Evolutionary conservation across 92 coral and sea anemone genomes (phyloP), one percentile per base, ranked within the genome.

Genomic region (Porites cylindrica): DNA sequence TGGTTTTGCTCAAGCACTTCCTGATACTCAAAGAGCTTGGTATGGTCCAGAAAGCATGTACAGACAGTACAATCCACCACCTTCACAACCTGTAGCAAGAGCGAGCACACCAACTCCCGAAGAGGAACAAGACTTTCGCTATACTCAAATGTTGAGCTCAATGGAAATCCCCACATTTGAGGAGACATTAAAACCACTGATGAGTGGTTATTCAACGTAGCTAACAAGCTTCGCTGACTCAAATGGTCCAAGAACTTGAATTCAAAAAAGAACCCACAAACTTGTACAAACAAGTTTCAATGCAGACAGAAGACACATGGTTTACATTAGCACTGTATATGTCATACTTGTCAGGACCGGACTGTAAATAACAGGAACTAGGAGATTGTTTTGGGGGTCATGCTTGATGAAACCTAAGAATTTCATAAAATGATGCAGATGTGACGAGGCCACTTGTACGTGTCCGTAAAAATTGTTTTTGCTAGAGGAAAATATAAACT

Each of bases 151-250:
- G 58, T 79, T 94, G 10, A 95, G 96, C 65, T 89, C 85, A 3
- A 93, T 96, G 96, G 99, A 96, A 29, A 97, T 97, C 16, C 99
- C 99, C 16, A 97, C 99, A 59, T 97, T 97, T 89, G 99, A 95
- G 70, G 99, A 97, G 68, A 96, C 98, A 12, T 90, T 97, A 53
- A 97, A 97, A 69, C 99, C 99, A 8, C 90, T 97, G 21, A 67
- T 96, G 51, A 74, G 87, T 74, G 81, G 63, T 0, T 83, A 83
- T 63, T 62, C 80, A 9, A n/a, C 78, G 21, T 83, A 75, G 72
- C 74, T 51, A 26, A 13, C 24, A 47, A 19, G 66, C 24, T 54
- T 70, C 59, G 16, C 19, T 26, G 14, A 1, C 62, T 26, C 23
- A 70, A 65, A 71, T 38, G 54, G 56, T 67, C 53, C 26, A 18